Conservation (phyloP, 2,113 vertebrate genomes). For the Pangasianodon hypophthalmus region DNA sequence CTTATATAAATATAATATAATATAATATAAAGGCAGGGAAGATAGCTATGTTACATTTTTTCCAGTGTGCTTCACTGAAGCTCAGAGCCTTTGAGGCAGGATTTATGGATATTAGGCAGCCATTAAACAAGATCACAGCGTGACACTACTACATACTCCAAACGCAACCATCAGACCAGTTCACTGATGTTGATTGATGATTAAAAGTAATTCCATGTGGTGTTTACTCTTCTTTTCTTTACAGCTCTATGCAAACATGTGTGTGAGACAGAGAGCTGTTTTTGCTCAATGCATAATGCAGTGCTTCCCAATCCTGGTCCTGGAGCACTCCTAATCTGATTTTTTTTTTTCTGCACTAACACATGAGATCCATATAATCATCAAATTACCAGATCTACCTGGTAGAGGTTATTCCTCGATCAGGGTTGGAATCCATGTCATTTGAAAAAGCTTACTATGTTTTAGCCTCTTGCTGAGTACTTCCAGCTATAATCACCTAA, state of each 20-base stretch:
- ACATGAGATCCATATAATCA: not conserved
- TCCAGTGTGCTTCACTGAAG: conserved; percentile 17
- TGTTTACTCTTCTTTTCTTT: not conserved
- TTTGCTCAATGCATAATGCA: not conserved
- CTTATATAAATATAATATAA: not conserved
- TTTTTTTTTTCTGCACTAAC: not conserved
- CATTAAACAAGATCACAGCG: conserved; percentile 37
- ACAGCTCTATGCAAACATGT: not conserved
- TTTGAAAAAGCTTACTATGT: not conserved
- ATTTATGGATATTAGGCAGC: not conserved
- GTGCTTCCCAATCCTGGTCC: not conserved
- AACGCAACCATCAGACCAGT: not conserved
- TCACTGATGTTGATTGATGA: conserved; percentile 6
- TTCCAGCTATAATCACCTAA: conserved; percentile 15
- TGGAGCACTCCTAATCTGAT: not conserved
- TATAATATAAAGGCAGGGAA: not conserved
- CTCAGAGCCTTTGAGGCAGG: conserved; percentile 8
- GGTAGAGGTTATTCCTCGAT: conserved; percentile 21
- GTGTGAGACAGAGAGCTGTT: not conserved
- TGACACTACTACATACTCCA: conserved; percentile 13
- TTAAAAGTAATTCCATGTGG: not conserved
- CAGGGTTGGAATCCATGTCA: not conserved
- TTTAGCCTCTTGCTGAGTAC: not conserved
- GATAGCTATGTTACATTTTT: not conserved
- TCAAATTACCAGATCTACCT: not conserved